Evolutionary conservation across 1,140 invertebrate genomes (phyloP).

Genomic region (Drosophila equinoxialis): DNA sequence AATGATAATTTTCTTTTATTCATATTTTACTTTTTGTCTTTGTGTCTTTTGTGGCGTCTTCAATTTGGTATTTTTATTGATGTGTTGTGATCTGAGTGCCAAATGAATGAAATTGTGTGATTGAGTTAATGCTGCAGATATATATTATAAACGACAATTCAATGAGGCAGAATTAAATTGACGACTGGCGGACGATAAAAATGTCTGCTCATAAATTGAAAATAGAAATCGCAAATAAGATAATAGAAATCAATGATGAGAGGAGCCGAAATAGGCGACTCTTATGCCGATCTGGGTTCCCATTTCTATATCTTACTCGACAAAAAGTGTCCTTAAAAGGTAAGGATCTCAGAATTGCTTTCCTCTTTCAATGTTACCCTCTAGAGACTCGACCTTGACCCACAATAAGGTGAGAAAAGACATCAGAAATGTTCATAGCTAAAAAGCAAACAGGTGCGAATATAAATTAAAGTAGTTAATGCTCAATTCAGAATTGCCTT

Average conservation of each 20-base stretch:
- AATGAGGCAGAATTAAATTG: conserved; percentile 18
- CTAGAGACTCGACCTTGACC: no score
- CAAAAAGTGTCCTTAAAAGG: no score
- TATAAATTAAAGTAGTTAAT: no score
- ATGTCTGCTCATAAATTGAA: not conserved
- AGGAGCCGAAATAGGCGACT: not conserved
- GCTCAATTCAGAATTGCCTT: no score
- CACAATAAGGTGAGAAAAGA: no score
- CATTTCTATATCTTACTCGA: no score
- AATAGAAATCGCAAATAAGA: not conserved
- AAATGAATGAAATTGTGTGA: conserved; percentile 48
- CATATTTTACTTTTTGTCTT: conserved; percentile 13
- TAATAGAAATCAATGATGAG: not conserved
- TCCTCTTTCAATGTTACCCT: no score
- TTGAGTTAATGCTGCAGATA: conserved; percentile 33
- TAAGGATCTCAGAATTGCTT: no score
- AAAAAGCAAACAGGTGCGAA: no score
- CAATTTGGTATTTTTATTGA: conserved; percentile 75
- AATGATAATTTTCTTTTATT: conserved; percentile 47
- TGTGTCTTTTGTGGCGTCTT: conserved; percentile 31
- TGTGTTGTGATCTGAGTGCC: conserved; percentile 58
- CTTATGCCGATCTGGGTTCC: no score
- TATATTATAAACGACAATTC: conserved; percentile 15
- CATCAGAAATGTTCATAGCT: no score
- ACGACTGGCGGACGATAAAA: conserved; percentile 1